Evolutionary conservation across 1,140 invertebrate genomes (phyloP), one percentile per base, ranked within the genome.

Genomic region (Vanessa tameamea): DNA sequence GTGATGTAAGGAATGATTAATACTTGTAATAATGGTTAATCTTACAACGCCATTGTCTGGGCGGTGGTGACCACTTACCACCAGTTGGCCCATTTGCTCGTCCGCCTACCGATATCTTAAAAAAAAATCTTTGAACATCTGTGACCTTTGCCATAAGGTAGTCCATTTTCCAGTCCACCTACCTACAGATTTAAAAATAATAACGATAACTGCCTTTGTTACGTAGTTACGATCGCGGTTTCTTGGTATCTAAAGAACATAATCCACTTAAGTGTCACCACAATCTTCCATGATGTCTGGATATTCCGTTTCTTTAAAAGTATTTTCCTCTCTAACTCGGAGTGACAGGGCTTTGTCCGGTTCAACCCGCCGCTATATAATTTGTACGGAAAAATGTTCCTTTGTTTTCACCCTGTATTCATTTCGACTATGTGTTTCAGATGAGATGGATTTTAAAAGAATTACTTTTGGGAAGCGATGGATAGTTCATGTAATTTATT

Each of bases 261-360:
- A 64, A 65, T 57, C 63, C 63, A 64, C 37, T 65, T 69, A 69
- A 50, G 14, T 16, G 53, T 69, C 53, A 69, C 31, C 53, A 47
- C 47, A 69, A 69, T 69, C n/a, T 59, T 16, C 66, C 8, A 47
- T 69, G 66, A 61, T 51, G 47, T 61, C 64, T 68, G 43, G 55
- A 37, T 50, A 55, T 63, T 37, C 68, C 63, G 55, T 63, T 66
- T 50, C 72, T 48, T 63, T 70, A 63, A 68, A 67, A 68, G 65
- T 63, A 72, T 63, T 73, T 66, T 67, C 55, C 53, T 61, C 26
- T 61, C 16, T 69, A 73, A 73, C 71, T 9, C 53, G 64, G 43
- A 48, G 55, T 66, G 71, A 72, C 64, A 67, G 48, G 23, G 72
- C 65, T 68, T 73, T 68, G 72, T 68, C 48, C 65, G 26, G 53